Evolutionary conservation across 2,113 vertebrate species (phyloP).

Genomic region (Odobenus rosmarus): DNA sequence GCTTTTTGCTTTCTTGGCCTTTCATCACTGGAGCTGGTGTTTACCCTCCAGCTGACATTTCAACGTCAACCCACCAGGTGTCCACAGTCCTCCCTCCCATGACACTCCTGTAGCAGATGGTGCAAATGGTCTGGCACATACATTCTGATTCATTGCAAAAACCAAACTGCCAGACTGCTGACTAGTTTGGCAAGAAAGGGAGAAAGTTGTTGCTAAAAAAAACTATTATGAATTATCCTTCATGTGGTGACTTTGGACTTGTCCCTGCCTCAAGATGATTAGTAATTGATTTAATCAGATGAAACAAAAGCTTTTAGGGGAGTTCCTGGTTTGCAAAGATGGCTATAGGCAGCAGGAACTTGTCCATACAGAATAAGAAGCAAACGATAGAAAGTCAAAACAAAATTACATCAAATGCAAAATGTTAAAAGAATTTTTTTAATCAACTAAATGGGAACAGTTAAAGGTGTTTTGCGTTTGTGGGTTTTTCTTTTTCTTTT

Average conservation of each 20-base stretch:
- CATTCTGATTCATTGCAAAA: slow-evolving; percentile 70
- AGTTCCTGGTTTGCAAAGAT: slow-evolving; percentile 16
- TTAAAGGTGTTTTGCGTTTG: not conserved
- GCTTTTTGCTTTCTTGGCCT: slow-evolving; percentile 24
- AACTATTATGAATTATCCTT: slow-evolving; percentile 65
- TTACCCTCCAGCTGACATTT: slow-evolving; percentile 72
- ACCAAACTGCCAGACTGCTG: slow-evolving; percentile 70
- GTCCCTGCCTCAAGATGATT: slow-evolving; percentile 50
- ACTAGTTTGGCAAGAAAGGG: slow-evolving; percentile 55
- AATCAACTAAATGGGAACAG: not conserved
- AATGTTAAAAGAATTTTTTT: not conserved
- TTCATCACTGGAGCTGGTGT: slow-evolving; percentile 35
- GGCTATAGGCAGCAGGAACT: not conserved
- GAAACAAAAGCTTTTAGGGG: slow-evolving; percentile 56
- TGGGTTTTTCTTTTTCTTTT: not conserved
- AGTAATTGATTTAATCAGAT: slow-evolving; percentile 61
- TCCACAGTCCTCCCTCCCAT: slow-evolving; percentile 25
- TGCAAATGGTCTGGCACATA: slow-evolving; percentile 69
- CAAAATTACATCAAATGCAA: slow-evolving; percentile 6
- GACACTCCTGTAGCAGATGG: slow-evolving; percentile 71
- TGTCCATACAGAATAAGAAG: not conserved
- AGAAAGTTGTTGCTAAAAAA: slow-evolving; percentile 58
- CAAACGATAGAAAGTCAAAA: slow-evolving; percentile 3
- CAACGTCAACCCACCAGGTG: slow-evolving; percentile 65
- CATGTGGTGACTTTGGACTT: slow-evolving; percentile 56